Evolutionary conservation across 2,888 invertebrate species (phyloP).

Genomic region (Diabrotica balteata): DNA sequence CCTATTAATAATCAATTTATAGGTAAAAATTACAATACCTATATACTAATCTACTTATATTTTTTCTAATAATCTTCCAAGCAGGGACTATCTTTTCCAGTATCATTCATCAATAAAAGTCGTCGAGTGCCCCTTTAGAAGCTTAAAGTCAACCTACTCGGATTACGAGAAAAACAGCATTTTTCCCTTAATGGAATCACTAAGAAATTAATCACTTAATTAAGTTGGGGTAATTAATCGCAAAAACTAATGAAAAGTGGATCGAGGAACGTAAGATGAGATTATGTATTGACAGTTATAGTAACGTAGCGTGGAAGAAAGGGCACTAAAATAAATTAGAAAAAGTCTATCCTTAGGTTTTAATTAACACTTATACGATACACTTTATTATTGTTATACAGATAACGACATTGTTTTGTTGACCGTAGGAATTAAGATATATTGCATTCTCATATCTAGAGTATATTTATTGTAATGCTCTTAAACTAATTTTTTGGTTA

Average conservation of each 20-base stretch:
- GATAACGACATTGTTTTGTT: too few species aligned
- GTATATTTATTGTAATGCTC: too few species aligned
- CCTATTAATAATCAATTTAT: too few species aligned
- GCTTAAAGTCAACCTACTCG: constrained; percentile 15
- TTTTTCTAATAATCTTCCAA: neutral
- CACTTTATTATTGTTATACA: too few species aligned
- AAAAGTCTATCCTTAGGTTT: neutral
- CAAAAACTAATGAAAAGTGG: constrained; percentile 30
- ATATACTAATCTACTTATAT: neutral
- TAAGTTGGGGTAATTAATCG: constrained; percentile 31
- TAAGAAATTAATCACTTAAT: constrained; percentile 30
- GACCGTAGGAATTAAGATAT: too few species aligned
- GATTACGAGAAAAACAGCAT: constrained; percentile 28
- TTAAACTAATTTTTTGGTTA: too few species aligned
- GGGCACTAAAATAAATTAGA: neutral
- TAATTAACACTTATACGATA: neutral
- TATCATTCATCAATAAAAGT: constrained; percentile 9
- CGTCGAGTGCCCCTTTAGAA: constrained; percentile 1
- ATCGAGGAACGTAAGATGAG: constrained; percentile 9
- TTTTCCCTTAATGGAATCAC: constrained; percentile 22
- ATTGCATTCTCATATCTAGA: too few species aligned
- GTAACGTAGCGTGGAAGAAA: too few species aligned
- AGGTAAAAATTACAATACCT: too few species aligned
- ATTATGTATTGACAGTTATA: neutral
- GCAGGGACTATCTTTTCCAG: neutral